Evolutionary conservation across 1,140 invertebrate species (phyloP), one percentile per base, ranked within the genome.

Genomic region (Oncopodura yosiiana): DNA sequence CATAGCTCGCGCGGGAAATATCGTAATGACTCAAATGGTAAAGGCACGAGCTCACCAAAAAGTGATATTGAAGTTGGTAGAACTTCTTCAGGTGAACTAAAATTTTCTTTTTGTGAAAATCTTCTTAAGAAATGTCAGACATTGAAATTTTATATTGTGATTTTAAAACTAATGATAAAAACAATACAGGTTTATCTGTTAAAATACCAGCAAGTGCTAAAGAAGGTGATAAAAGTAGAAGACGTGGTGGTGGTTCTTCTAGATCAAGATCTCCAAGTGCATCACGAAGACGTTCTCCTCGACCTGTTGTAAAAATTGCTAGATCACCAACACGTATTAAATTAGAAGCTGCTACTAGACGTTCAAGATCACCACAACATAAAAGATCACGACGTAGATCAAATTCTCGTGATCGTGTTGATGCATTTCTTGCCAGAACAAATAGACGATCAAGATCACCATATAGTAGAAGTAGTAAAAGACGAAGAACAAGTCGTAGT

Each of bases 401-500:
- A 21, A 34, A n/a, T 8, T 41, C 43, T 4, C 30, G 21, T 12
- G 51, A 54, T 16, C 24, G 46, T 46, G 52, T 59, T 21, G 51
- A 54, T n/a, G 48, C 36, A 24, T 59, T 59, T 50, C 26, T 59
- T 8, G 51, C 51, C n/a, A 27, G 48, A 36, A 59, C 44, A 21
- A 43, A 59, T 4, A 6, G 52, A 27, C 49, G 49, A 3, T 52
- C 49, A 21, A 42, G 53, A 43, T 42, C 48, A 3, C 49, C 37
- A 14, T 41, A 23, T 3, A 41, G 23, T 16, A 24, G 24, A 8
- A 19, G 43, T 19, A 29, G 24, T 21, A 30, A 24, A 11, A 34
- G 32, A 34, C 8, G 32, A n/a, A 9, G n/a, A n/a, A n/a, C 21
- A 11, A 42, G 26, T 16, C 18, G 11, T 41, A 19, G 5, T 16